Conservation (phyloP, 2,888 invertebrate genomes). For the Patella pellucida region DNA sequence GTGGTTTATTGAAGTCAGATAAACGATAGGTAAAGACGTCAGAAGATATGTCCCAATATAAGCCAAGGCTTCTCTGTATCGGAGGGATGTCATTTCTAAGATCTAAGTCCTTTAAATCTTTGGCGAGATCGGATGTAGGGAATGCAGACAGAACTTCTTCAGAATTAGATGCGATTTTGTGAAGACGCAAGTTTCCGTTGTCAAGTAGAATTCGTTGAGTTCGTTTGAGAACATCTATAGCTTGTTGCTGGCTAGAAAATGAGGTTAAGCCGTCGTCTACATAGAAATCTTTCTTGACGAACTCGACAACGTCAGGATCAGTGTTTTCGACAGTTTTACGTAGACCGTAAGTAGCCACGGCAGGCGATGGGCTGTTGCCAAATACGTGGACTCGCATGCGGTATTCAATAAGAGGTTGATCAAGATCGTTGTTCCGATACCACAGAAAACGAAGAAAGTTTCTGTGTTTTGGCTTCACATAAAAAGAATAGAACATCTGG, state of each 20-base stretch:
- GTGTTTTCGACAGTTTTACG: constrained; percentile 14
- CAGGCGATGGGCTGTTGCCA: constrained; percentile 35
- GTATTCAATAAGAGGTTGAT: constrained; percentile 23
- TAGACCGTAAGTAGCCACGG: constrained; percentile 31
- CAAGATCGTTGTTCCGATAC: constrained; percentile 20
- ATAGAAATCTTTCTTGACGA: constrained; percentile 11
- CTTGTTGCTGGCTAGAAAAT: background rate
- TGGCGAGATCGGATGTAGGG: constrained; percentile 20
- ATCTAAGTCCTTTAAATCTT: constrained; percentile 14
- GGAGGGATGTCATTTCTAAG: constrained; percentile 18
- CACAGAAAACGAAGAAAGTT: constrained; percentile 29
- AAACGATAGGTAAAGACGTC: constrained; percentile 18
- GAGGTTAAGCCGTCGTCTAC: constrained; percentile 12
- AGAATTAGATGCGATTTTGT: constrained; percentile 34
- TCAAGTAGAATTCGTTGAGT: constrained; percentile 16
- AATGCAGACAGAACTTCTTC: constrained; percentile 22
- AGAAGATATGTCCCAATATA: constrained; percentile 18
- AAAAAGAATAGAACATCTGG: constrained; percentile 26
- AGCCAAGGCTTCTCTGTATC: constrained; percentile 21
- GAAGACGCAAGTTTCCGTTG: constrained; percentile 25
- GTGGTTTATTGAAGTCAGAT: constrained; percentile 10
- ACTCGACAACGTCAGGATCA: constrained; percentile 22
- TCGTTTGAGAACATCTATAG: background rate
- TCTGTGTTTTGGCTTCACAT: constrained; percentile 18
- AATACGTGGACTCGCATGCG: constrained; percentile 40